Base-by-base conservation (phyloP, 2,113 vertebrate species). In the Semicossyphus pulcher region DNA sequence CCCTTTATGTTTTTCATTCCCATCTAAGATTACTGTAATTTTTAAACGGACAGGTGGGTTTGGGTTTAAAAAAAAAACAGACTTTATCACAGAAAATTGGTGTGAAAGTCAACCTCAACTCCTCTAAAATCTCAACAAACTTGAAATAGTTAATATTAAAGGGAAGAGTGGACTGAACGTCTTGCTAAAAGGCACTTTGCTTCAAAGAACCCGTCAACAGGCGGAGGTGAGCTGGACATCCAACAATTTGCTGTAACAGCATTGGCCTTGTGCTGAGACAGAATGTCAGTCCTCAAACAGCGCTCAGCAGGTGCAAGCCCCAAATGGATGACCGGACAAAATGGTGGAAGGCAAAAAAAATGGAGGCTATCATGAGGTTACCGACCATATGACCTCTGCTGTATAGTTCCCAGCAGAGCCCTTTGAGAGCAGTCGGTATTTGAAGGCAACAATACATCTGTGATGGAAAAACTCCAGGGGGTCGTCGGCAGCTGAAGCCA, bases 391-490 rank as follows among this genome's bases (percentile, higher is more conserved):
- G 60, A 80, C 84, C 73, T 76, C 26, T 25, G 45, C 28, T 48
- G 37, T 16, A 47, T 21, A 31, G 62, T 41, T 76, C 53, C 54
- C 76, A 76, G 79, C 41, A 58, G 21, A 78, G 14, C 11, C 21
- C 10, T 73, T 57, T 68, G 21, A 74, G 39, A 65, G 42, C 29
- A 23, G 36, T 45, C 29, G 37, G 18, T 63, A 18, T 85, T 76
- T 76, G 37, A 76, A 74, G 44, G 23, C 62, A 49, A 80, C 72
- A 84, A 86, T 86, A 66, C 73, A 29, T n/a, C 63, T 20, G 65
- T 72, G 71, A 86, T 84, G 61, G 73, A 69, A 85, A 88, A 87
- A 54, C 84, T 75, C 34, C 83, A 44, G 85, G 83, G 70, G 84
- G 76, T 32, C 2, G 28, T n/a, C 20, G 26, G 9, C 23, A 57